These are phyloP conservation scores for Lophius piscatorius DNA, from an alignment of 2,113 vertebrate genomes.

Conservation along the genomic window DNA sequence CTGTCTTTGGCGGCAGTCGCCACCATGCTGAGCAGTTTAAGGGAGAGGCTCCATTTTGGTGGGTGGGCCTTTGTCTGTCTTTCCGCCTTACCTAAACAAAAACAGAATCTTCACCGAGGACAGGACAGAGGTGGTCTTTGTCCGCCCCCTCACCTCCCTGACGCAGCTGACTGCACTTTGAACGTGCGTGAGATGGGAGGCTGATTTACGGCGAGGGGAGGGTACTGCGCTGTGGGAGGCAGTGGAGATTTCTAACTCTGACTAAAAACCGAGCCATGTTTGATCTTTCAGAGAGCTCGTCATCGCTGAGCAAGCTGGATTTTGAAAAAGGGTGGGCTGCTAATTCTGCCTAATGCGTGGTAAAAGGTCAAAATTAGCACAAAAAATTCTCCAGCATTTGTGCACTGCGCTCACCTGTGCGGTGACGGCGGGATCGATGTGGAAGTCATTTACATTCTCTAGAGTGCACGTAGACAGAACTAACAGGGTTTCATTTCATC, in stretches of 20 bases:
- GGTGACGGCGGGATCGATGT: slow-evolving; percentile 26
- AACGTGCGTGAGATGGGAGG: slow-evolving; percentile 58
- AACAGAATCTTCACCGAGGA: slow-evolving; percentile 41
- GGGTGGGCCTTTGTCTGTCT: slow-evolving; percentile 27
- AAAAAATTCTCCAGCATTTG: slow-evolving; percentile 49
- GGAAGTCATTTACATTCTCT: slow-evolving; percentile 35
- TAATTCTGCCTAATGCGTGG: slow-evolving; percentile 54
- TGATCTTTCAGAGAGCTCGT: slow-evolving; percentile 55
- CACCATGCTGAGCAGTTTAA: slow-evolving; percentile 27
- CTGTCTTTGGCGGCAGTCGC: slow-evolving; percentile 29
- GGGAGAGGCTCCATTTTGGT: slow-evolving; percentile 15
- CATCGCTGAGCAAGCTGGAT: slow-evolving; percentile 36
- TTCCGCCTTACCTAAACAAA: slow-evolving; percentile 45
- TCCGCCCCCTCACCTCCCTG: slow-evolving; percentile 55
- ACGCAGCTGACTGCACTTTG: slow-evolving; percentile 70
- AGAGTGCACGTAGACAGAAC: neutral
- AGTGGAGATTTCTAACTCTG: slow-evolving; percentile 18
- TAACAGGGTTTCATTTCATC: slow-evolving; percentile 18
- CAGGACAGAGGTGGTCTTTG: slow-evolving; percentile 74
- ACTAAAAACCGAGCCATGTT: slow-evolving; percentile 27
- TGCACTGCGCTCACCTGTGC: slow-evolving; percentile 56
- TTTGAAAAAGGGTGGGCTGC: slow-evolving; percentile 48
- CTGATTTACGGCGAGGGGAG: slow-evolving; percentile 25
- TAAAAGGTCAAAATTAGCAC: slow-evolving; percentile 69
- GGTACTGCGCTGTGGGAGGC: slow-evolving; percentile 19